Evolutionary conservation across 2,797 vertebrate genomes (phyloP), one percentile per base, ranked within the genome.

Genomic region (Myotis vivesi): DNA sequence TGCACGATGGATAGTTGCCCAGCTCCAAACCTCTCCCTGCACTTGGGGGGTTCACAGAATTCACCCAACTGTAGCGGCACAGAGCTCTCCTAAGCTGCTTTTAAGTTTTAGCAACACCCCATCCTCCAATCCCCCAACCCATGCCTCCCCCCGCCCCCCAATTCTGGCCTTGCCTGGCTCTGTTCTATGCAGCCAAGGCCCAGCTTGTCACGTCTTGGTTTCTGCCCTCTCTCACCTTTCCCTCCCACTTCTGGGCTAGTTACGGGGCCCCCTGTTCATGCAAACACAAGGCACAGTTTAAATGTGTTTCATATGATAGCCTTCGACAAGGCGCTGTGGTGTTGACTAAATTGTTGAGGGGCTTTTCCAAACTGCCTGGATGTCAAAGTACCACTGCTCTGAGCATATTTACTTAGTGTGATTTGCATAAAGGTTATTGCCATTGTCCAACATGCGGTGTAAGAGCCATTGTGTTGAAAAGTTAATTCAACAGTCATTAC

Each of bases 341-440:
- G 69, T 25, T 22, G 30, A 62, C 38, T 59, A 23, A 49, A 64
- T 25, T 15, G 71, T 72, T n/a, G 36, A 75, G 53, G 51, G 77
- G 75, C n/a, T 33, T 64, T 95, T 89, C 38, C 83, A 38, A 38
- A 38, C 66, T 89, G 69, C 57, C 51, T 71, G 79, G 62, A 81
- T 82, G 79, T 79, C 79, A 90, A 64, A 82, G 55, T 33, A 38
- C 23, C 83, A 33, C 30, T 75, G 13, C 41, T 79, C 49, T 19
- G 19, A 80, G 73, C 33, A 5, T 80, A 22, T 44, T 87, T 36
- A 82, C 73, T 64, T 81, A 30, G 10, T 22, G 51, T 69, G 55
- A 17, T 36, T 85, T 49, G 51, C 41, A 73, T 89, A 86, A 79
- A 90, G 38, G 44, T 49, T 69, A 81, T 12, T 86, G 38, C 51